These are phyloP conservation scores for Typhlichthys eigenmanni DNA, from an alignment of 2,797 vertebrate genomes.

Conservation along the genomic window DNA sequence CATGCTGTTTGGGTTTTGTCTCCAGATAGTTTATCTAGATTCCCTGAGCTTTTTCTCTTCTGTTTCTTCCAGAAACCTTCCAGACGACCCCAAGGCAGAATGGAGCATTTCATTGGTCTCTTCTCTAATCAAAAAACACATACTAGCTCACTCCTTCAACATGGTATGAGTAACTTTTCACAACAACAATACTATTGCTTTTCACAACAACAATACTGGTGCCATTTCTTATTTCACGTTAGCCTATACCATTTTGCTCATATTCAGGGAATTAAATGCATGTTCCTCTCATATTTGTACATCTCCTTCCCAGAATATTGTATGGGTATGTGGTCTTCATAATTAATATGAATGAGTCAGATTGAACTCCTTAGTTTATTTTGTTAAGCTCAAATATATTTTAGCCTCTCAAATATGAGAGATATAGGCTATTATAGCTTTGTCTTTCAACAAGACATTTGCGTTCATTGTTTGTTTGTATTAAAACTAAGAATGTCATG, in stretches of 20 bases:
- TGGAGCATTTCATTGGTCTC: conserved; percentile 84
- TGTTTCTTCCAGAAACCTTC: conserved; percentile 82
- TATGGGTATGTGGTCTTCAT: conserved; percentile 33
- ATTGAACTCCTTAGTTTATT: conserved; percentile 39
- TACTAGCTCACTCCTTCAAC: conserved; percentile 77
- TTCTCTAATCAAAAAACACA: conserved; percentile 75
- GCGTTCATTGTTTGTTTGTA: conserved; percentile 40
- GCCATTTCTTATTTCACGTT: conserved; percentile 33
- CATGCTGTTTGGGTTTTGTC: neutral
- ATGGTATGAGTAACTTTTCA: conserved; percentile 74
- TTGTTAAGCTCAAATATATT: conserved; percentile 48
- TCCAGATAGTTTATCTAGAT: conserved; percentile 5
- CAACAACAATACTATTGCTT: conserved; percentile 26
- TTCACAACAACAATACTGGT: conserved; percentile 28
- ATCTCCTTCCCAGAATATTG: conserved; percentile 29
- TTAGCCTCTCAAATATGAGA: conserved; percentile 34
- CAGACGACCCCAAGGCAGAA: conserved; percentile 84
- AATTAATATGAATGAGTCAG: conserved; percentile 40
- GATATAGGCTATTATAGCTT: conserved; percentile 30
- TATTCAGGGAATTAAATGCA: conserved; percentile 7
- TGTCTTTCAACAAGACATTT: conserved; percentile 46
- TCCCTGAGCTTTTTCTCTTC: conserved; percentile 23
- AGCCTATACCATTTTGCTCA: neutral
- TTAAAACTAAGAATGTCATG: conserved; percentile 68
- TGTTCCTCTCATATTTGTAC: conserved; percentile 39